Evolutionary conservation across 1,140 invertebrate genomes (phyloP).

Genomic region (Saccostrea echinata): DNA sequence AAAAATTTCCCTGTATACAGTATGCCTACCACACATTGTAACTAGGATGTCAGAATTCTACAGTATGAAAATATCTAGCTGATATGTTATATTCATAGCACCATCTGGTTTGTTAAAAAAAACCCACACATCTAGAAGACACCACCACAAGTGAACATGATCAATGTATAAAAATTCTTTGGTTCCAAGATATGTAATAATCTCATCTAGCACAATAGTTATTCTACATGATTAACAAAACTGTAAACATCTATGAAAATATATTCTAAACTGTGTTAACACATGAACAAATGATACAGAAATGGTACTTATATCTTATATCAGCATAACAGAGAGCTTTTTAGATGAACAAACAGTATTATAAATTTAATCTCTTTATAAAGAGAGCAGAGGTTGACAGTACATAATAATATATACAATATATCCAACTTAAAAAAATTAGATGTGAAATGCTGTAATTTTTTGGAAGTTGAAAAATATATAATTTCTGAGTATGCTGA

Average conservation of each 20-base stretch:
- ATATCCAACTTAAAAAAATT: too few species aligned
- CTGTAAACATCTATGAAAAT: constrained; percentile 4
- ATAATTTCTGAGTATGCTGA: too few species aligned
- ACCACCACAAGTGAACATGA: not conserved
- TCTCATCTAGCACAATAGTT: not conserved
- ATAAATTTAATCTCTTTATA: too few species aligned
- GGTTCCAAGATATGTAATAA: not conserved
- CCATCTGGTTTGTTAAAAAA: not conserved
- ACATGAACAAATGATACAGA: too few species aligned
- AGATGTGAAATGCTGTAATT: too few species aligned
- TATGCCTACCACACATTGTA: too few species aligned
- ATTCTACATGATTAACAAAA: not conserved
- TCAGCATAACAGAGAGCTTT: too few species aligned
- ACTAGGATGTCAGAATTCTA: not conserved
- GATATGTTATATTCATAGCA: constrained; percentile 9
- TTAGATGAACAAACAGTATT: too few species aligned
- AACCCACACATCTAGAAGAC: not conserved
- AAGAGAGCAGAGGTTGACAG: too few species aligned
- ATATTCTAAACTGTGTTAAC: not conserved
- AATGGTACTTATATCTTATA: not conserved
- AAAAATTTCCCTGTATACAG: too few species aligned
- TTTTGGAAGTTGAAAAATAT: too few species aligned
- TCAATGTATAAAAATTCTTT: not conserved
- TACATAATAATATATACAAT: too few species aligned
- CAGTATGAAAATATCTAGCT: not conserved